Evolutionary conservation across 2,113 vertebrate genomes (phyloP).

Genomic region (Zosterops japonicus): DNA sequence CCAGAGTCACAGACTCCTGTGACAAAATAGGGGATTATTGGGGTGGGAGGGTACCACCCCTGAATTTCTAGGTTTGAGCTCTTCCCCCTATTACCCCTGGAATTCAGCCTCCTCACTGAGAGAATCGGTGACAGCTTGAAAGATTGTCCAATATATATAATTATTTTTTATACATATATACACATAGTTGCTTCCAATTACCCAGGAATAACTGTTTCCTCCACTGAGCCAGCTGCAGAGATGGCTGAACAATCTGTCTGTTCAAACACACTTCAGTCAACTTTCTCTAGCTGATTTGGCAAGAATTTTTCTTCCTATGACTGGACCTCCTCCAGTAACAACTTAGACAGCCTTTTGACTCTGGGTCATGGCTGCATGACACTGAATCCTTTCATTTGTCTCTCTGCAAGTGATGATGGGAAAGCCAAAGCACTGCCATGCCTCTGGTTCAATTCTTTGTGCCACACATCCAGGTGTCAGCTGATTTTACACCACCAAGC

Average conservation of each 20-base stretch:
- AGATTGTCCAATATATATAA: background rate
- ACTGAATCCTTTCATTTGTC: constrained; percentile 28
- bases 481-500: background rate
- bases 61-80: background rate
- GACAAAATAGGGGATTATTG: background rate
- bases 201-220: constrained; percentile 34
- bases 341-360: constrained; percentile 39
- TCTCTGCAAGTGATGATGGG: background rate
- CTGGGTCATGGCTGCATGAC: background rate
- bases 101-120: background rate
- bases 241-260: constrained; percentile 54
- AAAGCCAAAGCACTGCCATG: background rate
- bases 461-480: background rate
- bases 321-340: constrained; percentile 57
- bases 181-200: constrained; percentile 40
- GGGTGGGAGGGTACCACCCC: background rate
- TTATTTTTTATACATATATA: background rate
- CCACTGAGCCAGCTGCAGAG: constrained; percentile 24
- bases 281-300: constrained; percentile 47
- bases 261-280: constrained; percentile 40
- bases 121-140: background rate
- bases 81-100: background rate
- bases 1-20: background rate
- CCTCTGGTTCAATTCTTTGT: background rate
- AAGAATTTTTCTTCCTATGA: constrained; percentile 17